These are phyloP conservation scores for Lasiommata megera DNA, from an alignment of 2,888 invertebrate genomes.

Conservation along the genomic window DNA sequence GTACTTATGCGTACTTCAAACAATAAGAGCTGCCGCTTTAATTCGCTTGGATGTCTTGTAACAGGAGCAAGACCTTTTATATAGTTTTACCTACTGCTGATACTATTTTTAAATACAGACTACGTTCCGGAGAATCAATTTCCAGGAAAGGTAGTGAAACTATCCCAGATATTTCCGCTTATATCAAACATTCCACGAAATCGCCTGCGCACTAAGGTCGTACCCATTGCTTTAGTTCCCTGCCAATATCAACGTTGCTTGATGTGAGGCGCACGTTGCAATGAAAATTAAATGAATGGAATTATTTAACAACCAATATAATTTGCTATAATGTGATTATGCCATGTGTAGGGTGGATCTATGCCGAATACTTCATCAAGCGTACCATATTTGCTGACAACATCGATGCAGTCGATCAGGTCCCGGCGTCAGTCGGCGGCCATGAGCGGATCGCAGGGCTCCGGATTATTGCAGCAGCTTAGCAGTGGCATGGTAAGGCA, in stretches of 20 bases:
- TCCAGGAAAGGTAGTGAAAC: no score
- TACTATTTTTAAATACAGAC: no score
- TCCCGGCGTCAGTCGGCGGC: constrained; percentile 86
- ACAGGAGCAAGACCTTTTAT: no score
- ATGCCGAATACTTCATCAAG: constrained; percentile 95
- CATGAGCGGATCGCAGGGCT: constrained; percentile 86
- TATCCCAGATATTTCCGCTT: background rate
- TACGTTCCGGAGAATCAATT: no score
- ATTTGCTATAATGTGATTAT: constrained; percentile 7
- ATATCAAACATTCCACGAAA: background rate
- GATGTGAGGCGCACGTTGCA: background rate
- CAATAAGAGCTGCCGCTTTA: no score
- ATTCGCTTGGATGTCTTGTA: no score
- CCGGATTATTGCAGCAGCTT: constrained; percentile 92
- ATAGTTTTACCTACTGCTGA: no score
- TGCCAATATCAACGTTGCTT: background rate
- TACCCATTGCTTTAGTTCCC: background rate
- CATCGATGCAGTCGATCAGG: constrained; percentile 81
- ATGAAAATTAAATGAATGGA: constrained; percentile 4
- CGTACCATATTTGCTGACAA: constrained; percentile 91
- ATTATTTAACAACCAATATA: background rate
- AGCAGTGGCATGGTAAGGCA: constrained; percentile 97
- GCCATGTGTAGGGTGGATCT: constrained; percentile 86
- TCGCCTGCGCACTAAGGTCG: background rate
- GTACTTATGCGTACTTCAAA: no score